Evolutionary conservation across 2,888 invertebrate species (phyloP).

Genomic region (Leptinotarsa haldemani): DNA sequence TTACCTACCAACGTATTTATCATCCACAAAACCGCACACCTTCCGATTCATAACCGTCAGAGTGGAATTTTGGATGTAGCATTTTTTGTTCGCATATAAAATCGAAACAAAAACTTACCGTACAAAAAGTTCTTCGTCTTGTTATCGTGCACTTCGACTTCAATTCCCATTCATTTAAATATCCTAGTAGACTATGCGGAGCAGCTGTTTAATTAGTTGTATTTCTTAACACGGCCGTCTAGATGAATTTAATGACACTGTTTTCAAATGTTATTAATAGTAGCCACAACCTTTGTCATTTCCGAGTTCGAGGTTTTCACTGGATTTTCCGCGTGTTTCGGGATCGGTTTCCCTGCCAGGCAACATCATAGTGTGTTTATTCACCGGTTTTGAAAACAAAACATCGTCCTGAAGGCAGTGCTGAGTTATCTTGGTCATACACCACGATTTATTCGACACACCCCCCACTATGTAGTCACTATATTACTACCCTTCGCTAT

Average conservation of each 20-base stretch:
- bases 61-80: not conserved
- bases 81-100: not conserved
- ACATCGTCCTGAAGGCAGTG: constrained; percentile 22
- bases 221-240: constrained; percentile 12
- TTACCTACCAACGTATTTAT: not conserved
- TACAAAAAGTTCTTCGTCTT: constrained; percentile 3
- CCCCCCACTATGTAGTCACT: constrained; percentile 58
- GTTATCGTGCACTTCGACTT: constrained; percentile 17
- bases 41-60: constrained; percentile 5
- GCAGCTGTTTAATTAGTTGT: constrained; percentile 36
- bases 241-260: constrained; percentile 6
- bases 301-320: constrained; percentile 8
- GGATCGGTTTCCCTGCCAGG: not conserved
- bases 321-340: constrained; percentile 3
- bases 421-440: constrained; percentile 26
- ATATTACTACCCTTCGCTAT: constrained; percentile 55
- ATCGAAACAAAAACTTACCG: constrained; percentile 3
- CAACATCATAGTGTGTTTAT: constrained; percentile 21
- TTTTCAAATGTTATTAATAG: constrained; percentile 15
- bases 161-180: constrained; percentile 28
- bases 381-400: constrained; percentile 25
- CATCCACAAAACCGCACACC: constrained; percentile 14
- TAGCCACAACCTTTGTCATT: constrained; percentile 16
- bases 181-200: constrained; percentile 29
- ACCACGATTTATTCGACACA: constrained; percentile 54